Evolutionary conservation across 2,113 vertebrate genomes (phyloP).

Genomic region (Anser cygnoides): DNA sequence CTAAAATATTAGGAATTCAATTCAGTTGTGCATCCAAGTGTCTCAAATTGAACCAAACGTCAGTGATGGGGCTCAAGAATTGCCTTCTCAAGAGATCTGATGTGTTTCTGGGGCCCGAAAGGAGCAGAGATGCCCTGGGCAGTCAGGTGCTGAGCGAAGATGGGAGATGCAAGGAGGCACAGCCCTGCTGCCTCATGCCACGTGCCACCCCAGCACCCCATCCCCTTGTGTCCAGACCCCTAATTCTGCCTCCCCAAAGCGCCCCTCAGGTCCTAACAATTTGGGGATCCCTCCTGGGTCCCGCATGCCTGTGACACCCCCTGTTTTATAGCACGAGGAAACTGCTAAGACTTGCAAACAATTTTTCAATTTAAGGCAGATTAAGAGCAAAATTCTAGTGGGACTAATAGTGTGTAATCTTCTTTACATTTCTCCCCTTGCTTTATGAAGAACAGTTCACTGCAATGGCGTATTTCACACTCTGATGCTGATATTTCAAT

Average conservation of each 20-base stretch:
- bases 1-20: neutral
- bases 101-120: neutral
- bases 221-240: accelerated
- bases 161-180: accelerated
- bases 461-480: slow-evolving; percentile 52
- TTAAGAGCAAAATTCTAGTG: slow-evolving; percentile 53
- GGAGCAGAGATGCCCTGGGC: neutral
- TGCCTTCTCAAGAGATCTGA: accelerated
- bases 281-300: neutral
- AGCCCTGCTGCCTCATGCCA: neutral
- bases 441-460: slow-evolving; percentile 16
- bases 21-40: neutral
- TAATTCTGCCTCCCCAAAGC: neutral
- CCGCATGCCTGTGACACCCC: accelerated
- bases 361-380: slow-evolving; percentile 45
- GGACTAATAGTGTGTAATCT: slow-evolving; percentile 61
- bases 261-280: neutral
- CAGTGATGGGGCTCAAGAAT: neutral
- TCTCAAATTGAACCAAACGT: neutral
- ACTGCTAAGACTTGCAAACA: neutral
- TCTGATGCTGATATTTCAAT: slow-evolving; percentile 50
- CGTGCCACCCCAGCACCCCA: neutral
- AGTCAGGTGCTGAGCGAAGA: neutral
- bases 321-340: neutral
- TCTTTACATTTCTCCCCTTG: slow-evolving; percentile 23